Conservation (phyloP, 2,888 invertebrate genomes). For the Drosophila basisetae region DNA sequence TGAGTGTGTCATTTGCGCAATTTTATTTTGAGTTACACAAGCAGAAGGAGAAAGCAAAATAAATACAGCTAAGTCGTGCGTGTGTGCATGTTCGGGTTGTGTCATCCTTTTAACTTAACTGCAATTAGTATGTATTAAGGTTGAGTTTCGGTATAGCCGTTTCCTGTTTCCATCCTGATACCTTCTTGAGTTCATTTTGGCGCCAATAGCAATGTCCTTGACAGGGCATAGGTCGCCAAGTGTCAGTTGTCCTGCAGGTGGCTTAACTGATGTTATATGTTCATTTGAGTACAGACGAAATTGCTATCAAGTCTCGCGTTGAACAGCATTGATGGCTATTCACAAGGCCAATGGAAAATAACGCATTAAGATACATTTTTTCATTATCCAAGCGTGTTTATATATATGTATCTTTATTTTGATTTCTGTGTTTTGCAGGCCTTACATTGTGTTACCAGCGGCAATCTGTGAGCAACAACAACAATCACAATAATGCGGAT, state of each 20-base stretch:
- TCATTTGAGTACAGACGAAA: constrained; percentile 22
- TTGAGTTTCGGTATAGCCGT: constrained; percentile 36
- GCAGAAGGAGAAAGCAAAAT: constrained; percentile 10
- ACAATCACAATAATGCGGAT: constrained; percentile 85
- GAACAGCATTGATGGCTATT: constrained; percentile 13
- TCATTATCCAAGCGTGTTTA: constrained; percentile 11
- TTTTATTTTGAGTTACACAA: constrained; percentile 45
- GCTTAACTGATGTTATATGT: constrained; percentile 20
- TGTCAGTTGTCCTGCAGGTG: constrained; percentile 21
- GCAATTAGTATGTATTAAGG: constrained; percentile 55
- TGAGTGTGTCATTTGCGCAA: constrained; percentile 61
- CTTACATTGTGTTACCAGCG: constrained; percentile 85
- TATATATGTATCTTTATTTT: constrained; percentile 7
- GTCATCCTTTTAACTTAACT: constrained; percentile 62
- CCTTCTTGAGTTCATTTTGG: constrained; percentile 18
- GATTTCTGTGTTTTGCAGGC: constrained; percentile 71
- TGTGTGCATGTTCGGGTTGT: constrained; percentile 22
- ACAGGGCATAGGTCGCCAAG: constrained; percentile 2
- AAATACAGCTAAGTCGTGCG: neutral
- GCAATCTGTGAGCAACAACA: constrained; percentile 83
- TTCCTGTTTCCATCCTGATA: constrained; percentile 45
- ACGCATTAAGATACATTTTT: constrained; percentile 21
- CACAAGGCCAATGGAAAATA: constrained; percentile 19
- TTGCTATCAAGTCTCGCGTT: constrained; percentile 10
- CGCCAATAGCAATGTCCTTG: constrained; percentile 34